Percentiles rank a stretch among this genome's conserved stretches.
Conservation (phyloP, 2,113 vertebrate genomes). For the Manacus vitellinus region DNA sequence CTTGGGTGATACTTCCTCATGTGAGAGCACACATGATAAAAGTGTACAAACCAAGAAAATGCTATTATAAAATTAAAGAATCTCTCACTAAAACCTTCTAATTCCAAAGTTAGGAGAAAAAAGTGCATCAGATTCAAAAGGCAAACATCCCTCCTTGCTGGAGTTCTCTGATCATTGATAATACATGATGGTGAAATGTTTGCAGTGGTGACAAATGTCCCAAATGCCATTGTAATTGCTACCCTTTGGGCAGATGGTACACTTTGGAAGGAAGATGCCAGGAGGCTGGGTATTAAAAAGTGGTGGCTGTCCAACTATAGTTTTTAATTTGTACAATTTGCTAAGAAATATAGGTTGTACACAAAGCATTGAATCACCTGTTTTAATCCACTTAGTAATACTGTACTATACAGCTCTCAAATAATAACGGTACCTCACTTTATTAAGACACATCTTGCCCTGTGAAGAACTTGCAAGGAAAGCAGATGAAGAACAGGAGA, state of each 20-base stretch:
- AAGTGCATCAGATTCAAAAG: not conserved
- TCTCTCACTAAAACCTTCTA: not conserved
- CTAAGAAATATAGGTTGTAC: not conserved
- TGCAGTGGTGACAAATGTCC: not conserved
- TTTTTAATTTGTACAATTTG: not conserved
- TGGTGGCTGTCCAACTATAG: not conserved
- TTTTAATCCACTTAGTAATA: not conserved
- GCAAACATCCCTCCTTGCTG: not conserved
- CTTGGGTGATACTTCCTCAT: not conserved
- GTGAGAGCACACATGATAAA: not conserved
- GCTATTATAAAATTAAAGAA: not conserved
- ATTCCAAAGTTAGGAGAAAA: not conserved
- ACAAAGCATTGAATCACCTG: not conserved
- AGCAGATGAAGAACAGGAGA: not conserved
- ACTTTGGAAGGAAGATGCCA: not conserved
- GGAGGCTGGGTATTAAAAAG: not conserved
- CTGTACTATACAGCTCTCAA: not conserved
- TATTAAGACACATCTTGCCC: not conserved
- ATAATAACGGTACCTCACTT: not conserved
- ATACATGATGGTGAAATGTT: fast-evolving
- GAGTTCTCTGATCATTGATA: not conserved
- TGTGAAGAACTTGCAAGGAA: not conserved
- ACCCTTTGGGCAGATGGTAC: not conserved
- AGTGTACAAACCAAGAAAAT: not conserved
- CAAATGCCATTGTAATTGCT: not conserved